Conservation (phyloP, 2,888 invertebrate species). For the Panzeria rudis region DNA sequence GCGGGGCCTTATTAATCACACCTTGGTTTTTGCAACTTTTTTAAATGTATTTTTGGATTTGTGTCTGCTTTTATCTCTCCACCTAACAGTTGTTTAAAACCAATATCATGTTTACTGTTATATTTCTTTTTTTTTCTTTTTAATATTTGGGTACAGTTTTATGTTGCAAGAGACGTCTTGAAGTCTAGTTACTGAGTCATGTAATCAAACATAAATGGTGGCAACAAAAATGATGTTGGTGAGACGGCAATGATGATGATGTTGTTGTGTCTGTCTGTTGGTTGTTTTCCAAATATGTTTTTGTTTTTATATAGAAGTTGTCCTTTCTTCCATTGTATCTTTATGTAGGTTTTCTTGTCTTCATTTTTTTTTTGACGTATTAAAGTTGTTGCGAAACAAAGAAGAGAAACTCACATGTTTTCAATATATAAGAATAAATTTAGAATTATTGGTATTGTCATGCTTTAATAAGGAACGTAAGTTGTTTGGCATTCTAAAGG, state of each 20-base stretch:
- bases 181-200: slow-evolving; percentile 64
- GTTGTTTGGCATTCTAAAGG: slow-evolving; percentile 1
- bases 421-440: slow-evolving; percentile 17
- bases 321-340: slow-evolving; percentile 17
- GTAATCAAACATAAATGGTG: slow-evolving; percentile 42
- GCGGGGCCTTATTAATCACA: not conserved
- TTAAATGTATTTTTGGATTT: not conserved
- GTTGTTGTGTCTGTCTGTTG: slow-evolving; percentile 14
- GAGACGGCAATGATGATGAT: slow-evolving; percentile 22
- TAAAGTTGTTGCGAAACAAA: slow-evolving; percentile 23
- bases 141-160: slow-evolving; percentile 51
- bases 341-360: slow-evolving; percentile 9
- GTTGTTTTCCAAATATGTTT: slow-evolving; percentile 2
- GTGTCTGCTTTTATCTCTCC: slow-evolving; percentile 11
- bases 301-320: slow-evolving; percentile 1
- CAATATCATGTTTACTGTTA: slow-evolving; percentile 16
- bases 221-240: slow-evolving; percentile 26
- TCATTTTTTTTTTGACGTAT: not conserved
- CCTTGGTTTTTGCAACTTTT: not conserved
- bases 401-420: slow-evolving; percentile 1
- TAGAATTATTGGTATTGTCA: slow-evolving; percentile 37
- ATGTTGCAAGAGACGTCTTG: slow-evolving; percentile 54
- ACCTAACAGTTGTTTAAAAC: slow-evolving; percentile 34
- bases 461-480: not conserved
- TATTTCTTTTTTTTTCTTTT: not conserved